These are phyloP conservation scores for Botia almorhae DNA, from an alignment of 2,797 vertebrate species.

Conservation along the genomic window DNA sequence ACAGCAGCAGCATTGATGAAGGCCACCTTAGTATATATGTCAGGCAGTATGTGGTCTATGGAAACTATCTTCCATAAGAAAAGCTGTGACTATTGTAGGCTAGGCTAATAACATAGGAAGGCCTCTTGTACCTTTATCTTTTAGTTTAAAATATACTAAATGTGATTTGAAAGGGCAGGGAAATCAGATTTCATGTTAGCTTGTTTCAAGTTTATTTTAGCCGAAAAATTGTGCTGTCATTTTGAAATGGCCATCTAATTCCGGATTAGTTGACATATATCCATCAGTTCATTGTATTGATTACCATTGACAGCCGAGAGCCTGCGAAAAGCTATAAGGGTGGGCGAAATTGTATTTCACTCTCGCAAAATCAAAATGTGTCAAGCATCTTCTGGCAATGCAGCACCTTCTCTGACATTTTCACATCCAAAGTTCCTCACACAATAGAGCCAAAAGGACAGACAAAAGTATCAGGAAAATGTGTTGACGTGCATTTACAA, in stretches of 20 bases:
- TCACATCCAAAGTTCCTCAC: conserved; percentile 32
- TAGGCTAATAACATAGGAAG: too few species aligned
- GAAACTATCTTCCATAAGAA: not conserved
- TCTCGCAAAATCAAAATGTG: conserved; percentile 39
- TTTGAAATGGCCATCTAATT: conserved; percentile 14
- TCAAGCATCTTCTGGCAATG: conserved; percentile 37
- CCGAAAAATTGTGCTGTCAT: not conserved
- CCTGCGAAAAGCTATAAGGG: conserved; percentile 26
- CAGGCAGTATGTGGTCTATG: not conserved
- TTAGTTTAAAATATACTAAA: too few species aligned
- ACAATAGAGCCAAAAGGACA: conserved; percentile 12
- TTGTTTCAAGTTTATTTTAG: not conserved
- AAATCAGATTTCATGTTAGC: not conserved
- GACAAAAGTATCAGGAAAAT: not conserved
- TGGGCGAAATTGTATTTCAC: conserved; percentile 41
- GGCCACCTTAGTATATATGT: not conserved
- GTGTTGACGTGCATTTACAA: not conserved
- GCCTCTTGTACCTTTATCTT: too few species aligned
- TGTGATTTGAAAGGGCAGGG: not conserved
- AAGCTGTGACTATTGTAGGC: not conserved
- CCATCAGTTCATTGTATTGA: conserved; percentile 38
- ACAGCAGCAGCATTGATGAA: too few species aligned
- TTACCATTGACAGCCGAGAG: conserved; percentile 36
- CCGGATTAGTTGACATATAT: conserved; percentile 38
- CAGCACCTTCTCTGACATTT: conserved; percentile 41